Evolutionary conservation across 2,797 vertebrate species (phyloP).

Genomic region (Gymnoscopelus braueri): DNA sequence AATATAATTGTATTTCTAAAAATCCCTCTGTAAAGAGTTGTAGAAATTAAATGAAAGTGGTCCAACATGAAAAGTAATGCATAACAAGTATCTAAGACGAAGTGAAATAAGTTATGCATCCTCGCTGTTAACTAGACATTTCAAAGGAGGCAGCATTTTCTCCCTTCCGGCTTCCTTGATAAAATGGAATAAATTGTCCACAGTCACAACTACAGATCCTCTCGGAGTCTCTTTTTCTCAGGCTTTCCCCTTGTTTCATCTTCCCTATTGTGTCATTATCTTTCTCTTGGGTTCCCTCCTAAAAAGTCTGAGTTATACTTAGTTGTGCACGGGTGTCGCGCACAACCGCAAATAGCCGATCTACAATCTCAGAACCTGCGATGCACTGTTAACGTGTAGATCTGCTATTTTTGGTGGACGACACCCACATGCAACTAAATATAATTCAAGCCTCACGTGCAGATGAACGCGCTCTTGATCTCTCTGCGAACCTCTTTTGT

Average conservation of each 20-base stretch:
- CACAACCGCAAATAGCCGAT: too few species aligned
- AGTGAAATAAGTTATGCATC: background rate
- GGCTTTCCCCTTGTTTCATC: conserved; percentile 52
- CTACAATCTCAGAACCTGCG: too few species aligned
- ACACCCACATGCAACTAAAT: too few species aligned
- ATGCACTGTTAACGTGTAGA: too few species aligned
- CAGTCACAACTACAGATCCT: background rate
- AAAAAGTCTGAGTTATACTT: too few species aligned
- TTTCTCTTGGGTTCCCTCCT: conserved; percentile 7
- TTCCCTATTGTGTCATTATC: conserved; percentile 45
- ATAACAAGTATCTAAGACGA: too few species aligned
- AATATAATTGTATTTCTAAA: too few species aligned
- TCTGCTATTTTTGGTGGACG: too few species aligned
- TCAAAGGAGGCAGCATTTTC: background rate
- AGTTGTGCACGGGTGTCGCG: too few species aligned
- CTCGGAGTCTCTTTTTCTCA: conserved; percentile 23
- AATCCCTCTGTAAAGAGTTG: too few species aligned
- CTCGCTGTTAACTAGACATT: background rate
- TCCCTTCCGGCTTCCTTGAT: background rate
- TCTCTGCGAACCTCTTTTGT: conserved; percentile 38
- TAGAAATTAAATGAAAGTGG: too few species aligned
- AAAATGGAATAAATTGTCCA: conserved; percentile 1
- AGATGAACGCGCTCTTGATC: conserved; percentile 45
- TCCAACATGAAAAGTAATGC: background rate
- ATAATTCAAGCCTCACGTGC: conserved; percentile 18